Percentiles rank a stretch among this genome's conserved stretches.
These are phyloP conservation scores for Chamaea fasciata DNA, from an alignment of 2,113 vertebrate genomes.

Conservation along the genomic window DNA sequence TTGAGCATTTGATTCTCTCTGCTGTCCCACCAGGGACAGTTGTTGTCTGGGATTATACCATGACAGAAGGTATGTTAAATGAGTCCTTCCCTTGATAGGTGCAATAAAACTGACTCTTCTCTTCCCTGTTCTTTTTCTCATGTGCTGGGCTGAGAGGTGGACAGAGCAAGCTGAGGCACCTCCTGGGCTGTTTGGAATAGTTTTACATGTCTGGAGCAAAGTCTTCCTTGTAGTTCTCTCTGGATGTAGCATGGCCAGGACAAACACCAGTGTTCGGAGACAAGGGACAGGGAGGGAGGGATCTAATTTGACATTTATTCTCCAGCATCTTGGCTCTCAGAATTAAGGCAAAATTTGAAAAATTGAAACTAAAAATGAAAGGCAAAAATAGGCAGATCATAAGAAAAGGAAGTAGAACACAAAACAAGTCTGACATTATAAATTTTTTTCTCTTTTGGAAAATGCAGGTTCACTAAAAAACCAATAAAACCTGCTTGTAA, in stretches of 20 bases:
- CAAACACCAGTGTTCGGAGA: background rate
- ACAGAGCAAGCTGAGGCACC: background rate
- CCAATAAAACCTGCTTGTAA: background rate
- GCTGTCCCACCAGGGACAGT: fast-evolving
- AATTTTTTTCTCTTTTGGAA: background rate
- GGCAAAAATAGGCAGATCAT: background rate
- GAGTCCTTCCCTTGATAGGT: background rate
- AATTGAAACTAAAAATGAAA: background rate
- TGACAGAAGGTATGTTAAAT: background rate
- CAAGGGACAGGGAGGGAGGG: background rate
- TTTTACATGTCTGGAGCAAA: background rate
- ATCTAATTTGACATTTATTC: background rate
- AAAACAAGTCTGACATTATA: background rate
- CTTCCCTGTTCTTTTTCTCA: background rate
- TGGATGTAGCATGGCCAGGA: background rate
- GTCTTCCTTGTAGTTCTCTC: background rate
- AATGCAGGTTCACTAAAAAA: background rate
- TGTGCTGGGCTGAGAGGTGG: background rate
- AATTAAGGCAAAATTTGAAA: background rate
- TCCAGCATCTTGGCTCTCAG: background rate
- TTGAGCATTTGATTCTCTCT: background rate
- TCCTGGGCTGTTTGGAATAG: background rate
- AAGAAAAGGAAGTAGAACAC: background rate
- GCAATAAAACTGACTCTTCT: background rate
- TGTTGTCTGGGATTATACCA: background rate